Evolutionary conservation across 2,888 invertebrate genomes (phyloP), one percentile per base, ranked within the genome.

Genomic region (Tethea ocularis): DNA sequence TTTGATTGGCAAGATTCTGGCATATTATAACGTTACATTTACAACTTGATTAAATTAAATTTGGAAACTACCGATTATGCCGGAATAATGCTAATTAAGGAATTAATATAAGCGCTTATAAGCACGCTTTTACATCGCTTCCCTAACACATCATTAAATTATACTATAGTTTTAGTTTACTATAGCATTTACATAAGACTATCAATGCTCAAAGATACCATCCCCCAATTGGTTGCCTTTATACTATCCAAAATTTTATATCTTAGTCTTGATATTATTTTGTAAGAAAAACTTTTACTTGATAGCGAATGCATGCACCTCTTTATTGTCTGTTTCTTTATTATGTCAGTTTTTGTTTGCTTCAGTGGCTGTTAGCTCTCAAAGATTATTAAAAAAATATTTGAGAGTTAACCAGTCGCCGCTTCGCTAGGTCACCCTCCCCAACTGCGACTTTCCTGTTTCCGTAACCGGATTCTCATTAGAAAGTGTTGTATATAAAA

Each of bases 401-500:
- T 61, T 68, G 67, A 77, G 68, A 69, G 72, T 68, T 59, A 58
- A 64, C 66, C 59, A 62, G 62, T 63, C 77, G 80, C 68, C 62
- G 85, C 89, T 85, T 84, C 80, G 85, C 84, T 86, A 87, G 82
- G 67, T 76, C 75, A 79, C 77, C 83, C 74, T 84, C 86, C 85
- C 84, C 74, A 63, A 67, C 75, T 79, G 73, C 88, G 87, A 89
- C 93, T 93, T 93, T 93, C 93, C 93, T 92, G 89, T 89, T 83
- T 84, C 93, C 91, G 90, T 86, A 79, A 74, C 91, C 89, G 92
- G 91, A 87, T 80, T 88, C 91, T 89, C 86, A 82, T 82, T 89
- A 88, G 91, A 88, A 87, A 89, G 85, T 69, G 68, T 78, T 86
- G 83, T 81, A 80, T 71, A 80, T 77, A 83, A 71, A 77, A 82